phyloP scores from a whole-genome alignment of 2,888 invertebrate genomes.

The Campoletis raptor region DNA sequence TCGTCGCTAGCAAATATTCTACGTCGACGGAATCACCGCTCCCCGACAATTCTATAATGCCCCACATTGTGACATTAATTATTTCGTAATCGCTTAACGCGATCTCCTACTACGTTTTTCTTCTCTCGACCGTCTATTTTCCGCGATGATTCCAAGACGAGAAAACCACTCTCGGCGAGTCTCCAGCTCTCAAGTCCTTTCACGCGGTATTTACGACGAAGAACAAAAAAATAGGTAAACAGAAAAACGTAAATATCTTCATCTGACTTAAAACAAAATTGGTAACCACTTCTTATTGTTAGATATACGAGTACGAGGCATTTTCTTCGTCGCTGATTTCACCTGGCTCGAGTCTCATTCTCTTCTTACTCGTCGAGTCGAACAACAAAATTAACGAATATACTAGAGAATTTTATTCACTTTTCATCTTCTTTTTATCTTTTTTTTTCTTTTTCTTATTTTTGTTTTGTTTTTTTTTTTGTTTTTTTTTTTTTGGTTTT shows the following conservation, averaged over 20 bases:
- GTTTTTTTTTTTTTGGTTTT: neutral
- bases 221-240: conserved; percentile 45
- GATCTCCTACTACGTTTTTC: conserved; percentile 60
- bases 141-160: conserved; percentile 52
- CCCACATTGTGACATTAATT: conserved; percentile 63
- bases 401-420: conserved; percentile 9
- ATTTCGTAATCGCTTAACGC: conserved; percentile 68
- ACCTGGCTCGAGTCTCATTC: conserved; percentile 52
- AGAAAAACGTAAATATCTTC: conserved; percentile 76
- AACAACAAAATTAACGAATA: conserved; percentile 36
- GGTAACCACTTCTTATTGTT: conserved; percentile 75
- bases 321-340: conserved; percentile 59
- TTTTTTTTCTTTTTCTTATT: conserved; percentile 33
- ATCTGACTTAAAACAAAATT: conserved; percentile 76
- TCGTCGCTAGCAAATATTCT: conserved; percentile 64
- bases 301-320: conserved; percentile 67
- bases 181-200: conserved; percentile 35
- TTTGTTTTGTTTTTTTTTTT: neutral
- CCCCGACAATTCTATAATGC: conserved; percentile 24
- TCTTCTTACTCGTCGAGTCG: conserved; percentile 26
- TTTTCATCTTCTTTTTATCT: conserved; percentile 33
- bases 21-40: conserved; percentile 54
- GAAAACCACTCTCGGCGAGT: conserved; percentile 16
- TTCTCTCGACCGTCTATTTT: conserved; percentile 45
- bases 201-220: conserved; percentile 43